Evolutionary conservation across 37 sponge, comb jelly and placozoan species (phyloP), one percentile per base, ranked within the genome.

Genomic region (Lycopodina hypogea): DNA sequence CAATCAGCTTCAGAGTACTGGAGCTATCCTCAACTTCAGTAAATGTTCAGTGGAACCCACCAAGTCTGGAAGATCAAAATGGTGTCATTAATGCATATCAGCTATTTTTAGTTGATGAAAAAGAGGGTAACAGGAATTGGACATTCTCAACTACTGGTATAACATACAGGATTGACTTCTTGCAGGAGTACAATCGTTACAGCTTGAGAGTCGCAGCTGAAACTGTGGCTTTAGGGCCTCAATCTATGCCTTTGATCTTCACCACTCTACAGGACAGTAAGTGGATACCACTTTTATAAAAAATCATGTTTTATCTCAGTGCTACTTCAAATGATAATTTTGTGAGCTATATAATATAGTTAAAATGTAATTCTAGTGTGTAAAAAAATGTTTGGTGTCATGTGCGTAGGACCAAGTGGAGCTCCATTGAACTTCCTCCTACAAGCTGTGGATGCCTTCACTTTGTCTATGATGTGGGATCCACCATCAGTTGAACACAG

Each of bases 401-500:
- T 58, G 6, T 58, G 21, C 14, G 59, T 14, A 58, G 59, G 26
- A 6, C 51, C 71, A 3, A 55, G 4, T 41, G 52, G 26, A 56
- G 23, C 85, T 48, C 85, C 85, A 56, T 19, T 24, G 0, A 72
- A 72, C 38, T 29, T 85, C 9, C 24, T 32, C 61, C n/a, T 61
- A 21, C 24, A 4, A 34, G 59, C 62, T 62, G 4, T 74, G 21
- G 69, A 53, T 51, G 39, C 79, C 32, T 36, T 29, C 24, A 41
- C 65, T n/a, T 37, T 78, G 22, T 48, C 61, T 3, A 42, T 85
- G 35, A 48, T 61, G 15, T 86, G 87, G 87, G 37, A 52, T 39
- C 87, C 81, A 56, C 87, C 81, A 40, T 76, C 69, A 28, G 1
- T 4, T 14, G 71, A 70, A 3, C 69, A 68, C n/a, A 65, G 53